Evolutionary conservation across 2,113 vertebrate genomes (phyloP).

Genomic region (Gopherus flavomarginatus): DNA sequence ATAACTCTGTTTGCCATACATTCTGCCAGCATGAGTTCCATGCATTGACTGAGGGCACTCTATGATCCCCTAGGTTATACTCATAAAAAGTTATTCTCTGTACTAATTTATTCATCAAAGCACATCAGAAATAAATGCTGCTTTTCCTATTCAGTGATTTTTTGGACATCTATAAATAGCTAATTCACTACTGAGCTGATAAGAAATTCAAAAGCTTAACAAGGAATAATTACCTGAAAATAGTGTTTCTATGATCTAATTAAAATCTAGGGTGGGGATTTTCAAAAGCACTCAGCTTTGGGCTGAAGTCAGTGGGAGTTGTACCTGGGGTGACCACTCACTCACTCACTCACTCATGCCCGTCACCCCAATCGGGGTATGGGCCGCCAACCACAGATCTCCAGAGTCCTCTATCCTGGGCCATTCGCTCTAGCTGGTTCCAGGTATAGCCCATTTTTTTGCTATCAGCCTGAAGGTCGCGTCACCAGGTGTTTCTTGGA

Average conservation of each 20-base stretch:
- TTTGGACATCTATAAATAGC: slow-evolving; percentile 35
- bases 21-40: slow-evolving; percentile 68
- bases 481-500: too few species aligned
- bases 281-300: background rate
- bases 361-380: too few species aligned
- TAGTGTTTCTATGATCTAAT: background rate
- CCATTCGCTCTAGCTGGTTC: too few species aligned
- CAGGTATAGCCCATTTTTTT: too few species aligned
- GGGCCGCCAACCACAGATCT: too few species aligned
- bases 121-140: slow-evolving; percentile 41
- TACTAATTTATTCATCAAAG: slow-evolving; percentile 57
- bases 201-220: slow-evolving; percentile 20
- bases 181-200: slow-evolving; percentile 50
- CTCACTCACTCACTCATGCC: too few species aligned
- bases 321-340: too few species aligned
- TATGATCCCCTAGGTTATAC: slow-evolving; percentile 64
- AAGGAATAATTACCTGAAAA: background rate
- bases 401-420: too few species aligned
- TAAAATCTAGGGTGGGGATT: background rate
- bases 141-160: background rate
- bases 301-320: background rate
- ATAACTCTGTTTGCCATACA: slow-evolving; percentile 70
- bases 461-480: too few species aligned
- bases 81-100: slow-evolving; percentile 67
- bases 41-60: slow-evolving; percentile 61